These are phyloP conservation scores for Protobothrops mucrosquamatus DNA, from an alignment of 2,113 vertebrate species.

Conservation along the genomic window DNA sequence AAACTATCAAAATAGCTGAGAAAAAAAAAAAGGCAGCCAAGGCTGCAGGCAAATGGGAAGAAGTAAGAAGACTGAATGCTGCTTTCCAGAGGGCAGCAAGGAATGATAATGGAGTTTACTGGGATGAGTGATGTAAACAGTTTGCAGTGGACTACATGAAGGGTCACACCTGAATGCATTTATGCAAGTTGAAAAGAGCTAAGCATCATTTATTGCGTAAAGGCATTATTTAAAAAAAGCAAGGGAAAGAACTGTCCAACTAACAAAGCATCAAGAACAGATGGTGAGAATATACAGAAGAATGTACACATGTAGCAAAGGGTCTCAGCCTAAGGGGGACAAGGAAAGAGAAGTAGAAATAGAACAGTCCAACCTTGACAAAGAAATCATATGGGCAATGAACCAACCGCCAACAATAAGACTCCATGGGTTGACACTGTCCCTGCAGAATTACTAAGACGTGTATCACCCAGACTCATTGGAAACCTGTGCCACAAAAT, in stretches of 20 bases:
- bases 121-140: background rate
- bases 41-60: background rate
- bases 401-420: background rate
- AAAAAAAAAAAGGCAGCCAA: background rate
- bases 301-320: background rate
- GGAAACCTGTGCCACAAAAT: background rate
- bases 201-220: background rate
- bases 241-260: background rate
- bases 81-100: background rate
- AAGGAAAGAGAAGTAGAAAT: background rate
- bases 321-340: background rate
- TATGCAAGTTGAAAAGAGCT: accelerated
- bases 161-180: background rate
- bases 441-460: background rate
- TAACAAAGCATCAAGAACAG: background rate
- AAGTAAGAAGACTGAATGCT: background rate
- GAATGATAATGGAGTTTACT: background rate
- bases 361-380: background rate
- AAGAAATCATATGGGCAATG: background rate
- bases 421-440: background rate
- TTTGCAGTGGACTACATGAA: background rate
- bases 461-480: background rate
- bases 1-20: background rate
- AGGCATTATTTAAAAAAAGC: background rate
- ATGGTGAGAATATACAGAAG: background rate